phyloP scores from a whole-genome alignment of 2,113 vertebrate species.

The Australoheros scitulus region DNA sequence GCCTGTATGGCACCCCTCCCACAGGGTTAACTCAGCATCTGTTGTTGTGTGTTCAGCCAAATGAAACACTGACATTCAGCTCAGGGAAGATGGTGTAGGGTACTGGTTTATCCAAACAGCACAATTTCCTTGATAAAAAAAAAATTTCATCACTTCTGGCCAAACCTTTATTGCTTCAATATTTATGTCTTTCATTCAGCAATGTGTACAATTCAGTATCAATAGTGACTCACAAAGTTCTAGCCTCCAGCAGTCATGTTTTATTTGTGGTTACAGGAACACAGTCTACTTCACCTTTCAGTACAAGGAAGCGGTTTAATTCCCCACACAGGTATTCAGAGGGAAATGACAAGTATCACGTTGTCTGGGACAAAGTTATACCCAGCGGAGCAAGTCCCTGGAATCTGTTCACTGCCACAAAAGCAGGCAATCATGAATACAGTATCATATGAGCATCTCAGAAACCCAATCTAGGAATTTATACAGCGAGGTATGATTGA shows the following conservation, averaged over 20 bases:
- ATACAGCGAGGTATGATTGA: not conserved
- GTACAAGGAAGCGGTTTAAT: conserved; percentile 33
- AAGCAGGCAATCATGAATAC: not conserved
- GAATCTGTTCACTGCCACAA: not conserved
- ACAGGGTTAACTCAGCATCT: not conserved
- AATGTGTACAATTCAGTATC: not conserved
- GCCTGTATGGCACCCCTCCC: not conserved
- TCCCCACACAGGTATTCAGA: not conserved
- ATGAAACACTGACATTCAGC: not conserved
- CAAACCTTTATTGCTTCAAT: not conserved
- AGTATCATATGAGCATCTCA: not conserved
- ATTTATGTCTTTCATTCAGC: not conserved
- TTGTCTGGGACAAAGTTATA: not conserved
- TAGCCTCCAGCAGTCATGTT: not conserved
- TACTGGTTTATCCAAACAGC: not conserved
- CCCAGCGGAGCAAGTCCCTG: not conserved
- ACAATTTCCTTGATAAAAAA: not conserved
- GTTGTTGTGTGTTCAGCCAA: not conserved
- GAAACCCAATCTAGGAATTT: not conserved
- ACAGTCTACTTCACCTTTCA: not conserved
- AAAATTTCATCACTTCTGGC: not conserved
- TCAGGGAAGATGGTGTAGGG: not conserved
- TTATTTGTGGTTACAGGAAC: not conserved
- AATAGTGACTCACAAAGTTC: not conserved
- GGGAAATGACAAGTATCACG: not conserved